A percentile compares a stretch with the other conserved stretches of the same genome.
These are phyloP conservation scores for Caerostris extrusa DNA, from an alignment of 1,140 invertebrate genomes.

Conservation along the genomic window DNA sequence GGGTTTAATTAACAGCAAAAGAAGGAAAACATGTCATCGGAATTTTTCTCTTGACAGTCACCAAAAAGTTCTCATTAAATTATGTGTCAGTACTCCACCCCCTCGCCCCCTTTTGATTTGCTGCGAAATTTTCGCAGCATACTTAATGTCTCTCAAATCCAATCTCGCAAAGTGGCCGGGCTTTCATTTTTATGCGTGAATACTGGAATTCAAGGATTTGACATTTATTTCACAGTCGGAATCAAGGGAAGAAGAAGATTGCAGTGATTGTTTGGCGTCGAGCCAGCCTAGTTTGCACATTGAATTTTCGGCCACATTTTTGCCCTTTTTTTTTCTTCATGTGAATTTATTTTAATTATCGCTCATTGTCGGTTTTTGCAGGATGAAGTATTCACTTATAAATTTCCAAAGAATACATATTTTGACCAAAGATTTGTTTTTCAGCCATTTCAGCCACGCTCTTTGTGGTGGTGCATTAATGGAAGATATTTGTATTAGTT, in stretches of 20 bases:
- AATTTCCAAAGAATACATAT: not conserved
- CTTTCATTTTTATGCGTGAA: conserved; percentile 31
- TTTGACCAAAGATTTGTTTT: not conserved
- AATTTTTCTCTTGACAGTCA: not conserved
- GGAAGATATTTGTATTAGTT: not conserved
- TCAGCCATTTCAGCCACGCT: not conserved
- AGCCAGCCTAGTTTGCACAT: conserved; percentile 14
- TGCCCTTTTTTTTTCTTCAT: conserved; percentile 16
- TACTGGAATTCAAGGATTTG: not conserved
- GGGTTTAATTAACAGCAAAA: not conserved
- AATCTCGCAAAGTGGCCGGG: conserved; percentile 1
- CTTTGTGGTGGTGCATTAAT: not conserved
- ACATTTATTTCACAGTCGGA: conserved; percentile 45
- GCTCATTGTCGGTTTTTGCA: not conserved
- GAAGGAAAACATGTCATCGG: not conserved
- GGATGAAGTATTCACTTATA: not conserved
- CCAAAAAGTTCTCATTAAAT: not conserved
- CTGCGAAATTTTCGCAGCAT: not conserved
- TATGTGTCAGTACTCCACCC: not conserved
- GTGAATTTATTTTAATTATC: conserved; percentile 11
- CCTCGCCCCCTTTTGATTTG: not conserved
- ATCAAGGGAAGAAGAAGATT: not conserved
- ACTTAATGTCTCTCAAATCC: conserved; percentile 16
- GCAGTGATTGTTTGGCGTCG: conserved; percentile 13
- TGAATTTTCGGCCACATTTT: not conserved